phyloP scores from a whole-genome alignment of 2,113 vertebrate genomes.

The Amphiprion percula region DNA sequence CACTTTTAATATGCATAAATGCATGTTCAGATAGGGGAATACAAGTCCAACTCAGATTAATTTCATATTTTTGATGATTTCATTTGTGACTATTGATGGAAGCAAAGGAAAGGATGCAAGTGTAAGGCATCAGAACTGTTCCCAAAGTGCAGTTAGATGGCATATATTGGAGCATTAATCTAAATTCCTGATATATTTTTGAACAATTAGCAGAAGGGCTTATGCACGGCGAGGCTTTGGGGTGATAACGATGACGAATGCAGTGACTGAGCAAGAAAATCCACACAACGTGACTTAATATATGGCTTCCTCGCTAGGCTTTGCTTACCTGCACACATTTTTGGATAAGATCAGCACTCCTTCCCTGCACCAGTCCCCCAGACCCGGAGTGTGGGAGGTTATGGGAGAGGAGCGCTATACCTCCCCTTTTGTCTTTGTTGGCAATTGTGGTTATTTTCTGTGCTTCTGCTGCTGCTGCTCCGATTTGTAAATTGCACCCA shows the following conservation, averaged over 20 bases:
- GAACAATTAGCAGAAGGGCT: slow-evolving; percentile 4
- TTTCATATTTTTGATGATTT: too few relatives aligned
- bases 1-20: too few relatives aligned
- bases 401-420: slow-evolving; percentile 18
- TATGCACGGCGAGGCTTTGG: slow-evolving; percentile 3
- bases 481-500: slow-evolving; percentile 19
- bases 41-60: too few relatives aligned
- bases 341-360: slow-evolving; percentile 79
- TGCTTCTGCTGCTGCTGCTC: neutral
- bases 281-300: slow-evolving; percentile 63
- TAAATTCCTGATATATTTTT: too few relatives aligned
- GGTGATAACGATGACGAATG: slow-evolving; percentile 63
- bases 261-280: slow-evolving; percentile 62
- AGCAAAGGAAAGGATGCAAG: too few relatives aligned
- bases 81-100: too few relatives aligned
- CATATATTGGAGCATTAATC: too few relatives aligned
- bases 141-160: too few relatives aligned
- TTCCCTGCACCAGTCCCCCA: slow-evolving; percentile 30
- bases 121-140: too few relatives aligned
- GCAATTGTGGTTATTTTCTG: neutral
- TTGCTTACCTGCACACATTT: slow-evolving; percentile 76
- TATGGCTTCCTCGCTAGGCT: slow-evolving; percentile 60
- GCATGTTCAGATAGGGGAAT: too few relatives aligned
- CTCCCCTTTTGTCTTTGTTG: neutral
- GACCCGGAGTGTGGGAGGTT: slow-evolving; percentile 56